Evolutionary conservation across 2,888 invertebrate species (phyloP).

Genomic region (Lasioglossum figueresi): DNA sequence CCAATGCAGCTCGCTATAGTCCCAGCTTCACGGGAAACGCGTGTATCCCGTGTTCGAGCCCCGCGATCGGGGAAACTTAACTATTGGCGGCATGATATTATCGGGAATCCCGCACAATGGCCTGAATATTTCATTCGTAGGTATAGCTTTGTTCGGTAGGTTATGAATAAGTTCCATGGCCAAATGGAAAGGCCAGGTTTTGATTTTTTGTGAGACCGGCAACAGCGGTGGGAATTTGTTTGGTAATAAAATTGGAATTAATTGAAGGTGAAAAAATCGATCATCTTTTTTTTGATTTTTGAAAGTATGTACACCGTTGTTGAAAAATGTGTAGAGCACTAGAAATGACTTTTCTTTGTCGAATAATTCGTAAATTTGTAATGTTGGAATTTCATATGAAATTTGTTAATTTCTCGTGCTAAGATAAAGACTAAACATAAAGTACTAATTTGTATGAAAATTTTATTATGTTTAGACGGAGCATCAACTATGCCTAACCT

Average conservation of each 20-base stretch:
- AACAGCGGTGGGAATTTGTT: background rate
- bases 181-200: background rate
- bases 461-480: background rate
- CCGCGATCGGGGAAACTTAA: background rate
- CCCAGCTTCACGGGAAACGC: background rate
- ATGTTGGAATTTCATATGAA: too few relatives aligned
- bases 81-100: conserved; percentile 9
- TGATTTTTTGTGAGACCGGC: conserved; percentile 21
- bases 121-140: conserved; percentile 48
- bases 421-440: background rate
- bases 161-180: conserved; percentile 41
- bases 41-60: background rate
- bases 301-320: too few relatives aligned
- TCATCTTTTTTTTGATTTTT: too few relatives aligned
- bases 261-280: background rate
- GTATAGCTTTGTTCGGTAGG: conserved; percentile 37
- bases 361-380: too few relatives aligned
- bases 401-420: background rate
- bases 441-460: background rate
- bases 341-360: background rate
- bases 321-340: too few relatives aligned
- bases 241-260: background rate
- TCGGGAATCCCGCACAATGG: background rate
- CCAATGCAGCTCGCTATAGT: too few relatives aligned
- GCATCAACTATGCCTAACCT: background rate